Conservation (phyloP, 2,888 invertebrate genomes). For the Ichneumoninae sp. region DNA sequence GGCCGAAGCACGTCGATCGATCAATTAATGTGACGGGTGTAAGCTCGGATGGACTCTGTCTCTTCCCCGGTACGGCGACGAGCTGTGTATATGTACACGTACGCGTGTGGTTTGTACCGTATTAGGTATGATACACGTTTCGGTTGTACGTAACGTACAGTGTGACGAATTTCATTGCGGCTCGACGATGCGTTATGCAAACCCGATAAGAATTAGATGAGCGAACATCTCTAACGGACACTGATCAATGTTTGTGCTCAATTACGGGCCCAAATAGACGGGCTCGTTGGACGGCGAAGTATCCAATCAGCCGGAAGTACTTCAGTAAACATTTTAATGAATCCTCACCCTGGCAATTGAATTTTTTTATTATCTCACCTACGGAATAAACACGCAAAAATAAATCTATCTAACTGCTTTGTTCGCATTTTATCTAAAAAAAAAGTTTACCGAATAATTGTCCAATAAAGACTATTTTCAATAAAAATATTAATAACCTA, state of each 20-base stretch:
- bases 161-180: slow-evolving; percentile 29
- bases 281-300: background rate
- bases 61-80: background rate
- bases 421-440: too few relatives aligned
- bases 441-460: too few relatives aligned
- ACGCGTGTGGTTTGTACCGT: background rate
- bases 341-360: too few relatives aligned
- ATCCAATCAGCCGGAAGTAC: slow-evolving; percentile 38
- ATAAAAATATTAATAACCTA: too few relatives aligned
- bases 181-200: slow-evolving; percentile 41
- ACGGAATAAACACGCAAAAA: too few relatives aligned
- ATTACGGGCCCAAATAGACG: slow-evolving; percentile 32
- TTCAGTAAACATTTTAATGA: slow-evolving; percentile 6
- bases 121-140: slow-evolving; percentile 30
- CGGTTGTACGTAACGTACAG: slow-evolving; percentile 12
- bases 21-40: slow-evolving; percentile 53
- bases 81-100: background rate
- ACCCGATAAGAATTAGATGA: slow-evolving; percentile 48
- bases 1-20: slow-evolving; percentile 48
- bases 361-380: too few relatives aligned
- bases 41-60: slow-evolving; percentile 22
- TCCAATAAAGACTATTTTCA: too few relatives aligned
- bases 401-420: too few relatives aligned
- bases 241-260: slow-evolving; percentile 31
- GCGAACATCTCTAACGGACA: background rate